Percentiles rank a stretch among this genome's conserved stretches.
Evolutionary conservation across 2,113 vertebrate genomes (phyloP).

Genomic region (Capra hircus): DNA sequence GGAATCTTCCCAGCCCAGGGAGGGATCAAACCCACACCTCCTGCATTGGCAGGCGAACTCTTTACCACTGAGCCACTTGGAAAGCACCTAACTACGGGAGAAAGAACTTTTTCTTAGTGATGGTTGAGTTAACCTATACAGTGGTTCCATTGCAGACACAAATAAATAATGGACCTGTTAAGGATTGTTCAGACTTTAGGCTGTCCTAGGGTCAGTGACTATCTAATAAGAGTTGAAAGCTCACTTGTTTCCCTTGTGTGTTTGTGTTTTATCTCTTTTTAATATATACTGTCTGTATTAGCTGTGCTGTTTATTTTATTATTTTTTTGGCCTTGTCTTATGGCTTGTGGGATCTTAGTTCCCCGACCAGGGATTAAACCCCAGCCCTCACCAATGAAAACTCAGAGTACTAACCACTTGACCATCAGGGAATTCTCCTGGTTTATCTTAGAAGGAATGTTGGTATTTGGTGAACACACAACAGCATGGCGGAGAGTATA

Average conservation of each 20-base stretch:
- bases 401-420: neutral
- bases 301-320: neutral
- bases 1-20: neutral
- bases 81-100: neutral
- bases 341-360: neutral
- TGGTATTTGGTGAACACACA: slow-evolving; percentile 3
- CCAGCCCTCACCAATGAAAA: neutral
- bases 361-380: neutral
- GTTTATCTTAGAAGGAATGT: neutral
- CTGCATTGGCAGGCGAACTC: neutral
- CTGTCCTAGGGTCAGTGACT: neutral
- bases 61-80: neutral
- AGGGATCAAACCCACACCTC: neutral
- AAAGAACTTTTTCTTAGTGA: neutral
- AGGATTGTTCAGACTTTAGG: neutral
- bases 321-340: neutral
- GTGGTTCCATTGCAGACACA: neutral
- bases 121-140: neutral
- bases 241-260: neutral
- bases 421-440: neutral
- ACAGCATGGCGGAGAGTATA: neutral
- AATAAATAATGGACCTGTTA: neutral
- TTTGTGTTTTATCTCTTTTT: neutral
- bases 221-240: neutral
- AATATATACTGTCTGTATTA: neutral